These are phyloP conservation scores for Zeus faber DNA, from an alignment of 2,113 vertebrate species.

Conservation along the genomic window DNA sequence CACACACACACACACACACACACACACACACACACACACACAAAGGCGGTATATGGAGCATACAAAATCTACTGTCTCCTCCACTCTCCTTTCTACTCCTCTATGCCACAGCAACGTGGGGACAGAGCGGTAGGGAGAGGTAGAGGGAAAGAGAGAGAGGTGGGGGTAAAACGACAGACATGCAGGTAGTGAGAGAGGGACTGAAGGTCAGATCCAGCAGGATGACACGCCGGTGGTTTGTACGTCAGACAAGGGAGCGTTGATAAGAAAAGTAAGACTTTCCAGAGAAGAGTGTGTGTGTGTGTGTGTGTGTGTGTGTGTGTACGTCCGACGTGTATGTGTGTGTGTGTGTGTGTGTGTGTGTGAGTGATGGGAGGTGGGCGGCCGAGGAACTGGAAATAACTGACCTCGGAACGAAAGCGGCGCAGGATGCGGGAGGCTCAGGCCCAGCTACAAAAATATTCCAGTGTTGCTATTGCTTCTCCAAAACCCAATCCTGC, in stretches of 20 bases:
- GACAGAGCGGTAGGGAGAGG: constrained; percentile 18
- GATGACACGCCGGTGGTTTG: constrained; percentile 55
- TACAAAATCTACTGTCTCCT: constrained; percentile 75
- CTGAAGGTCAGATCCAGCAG: constrained; percentile 46
- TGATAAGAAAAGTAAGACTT: constrained; percentile 8
- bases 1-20: constrained; percentile 23
- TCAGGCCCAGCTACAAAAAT: not conserved
- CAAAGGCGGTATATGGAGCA: constrained; percentile 73
- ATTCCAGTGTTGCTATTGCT: not conserved
- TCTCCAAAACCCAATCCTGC: too few species aligned
- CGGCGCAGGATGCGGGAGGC: not conserved
- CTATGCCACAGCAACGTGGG: constrained; percentile 22
- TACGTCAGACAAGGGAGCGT: not conserved
- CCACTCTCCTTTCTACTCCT: constrained; percentile 36
- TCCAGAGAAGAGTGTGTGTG: constrained; percentile 36
- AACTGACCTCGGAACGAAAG: not conserved
- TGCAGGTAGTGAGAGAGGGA: constrained; percentile 26
- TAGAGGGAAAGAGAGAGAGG: constrained; percentile 9
- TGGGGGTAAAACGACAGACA: constrained; percentile 9
- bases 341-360: constrained; percentile 2
- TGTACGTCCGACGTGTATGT: not conserved
- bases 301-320: constrained; percentile 4
- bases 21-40: not conserved
- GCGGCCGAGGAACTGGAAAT: constrained; percentile 20
- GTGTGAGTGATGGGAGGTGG: constrained; percentile 17